These are phyloP conservation scores for Picathartes gymnocephalus DNA, from an alignment of 2,113 vertebrate genomes.

Conservation along the genomic window DNA sequence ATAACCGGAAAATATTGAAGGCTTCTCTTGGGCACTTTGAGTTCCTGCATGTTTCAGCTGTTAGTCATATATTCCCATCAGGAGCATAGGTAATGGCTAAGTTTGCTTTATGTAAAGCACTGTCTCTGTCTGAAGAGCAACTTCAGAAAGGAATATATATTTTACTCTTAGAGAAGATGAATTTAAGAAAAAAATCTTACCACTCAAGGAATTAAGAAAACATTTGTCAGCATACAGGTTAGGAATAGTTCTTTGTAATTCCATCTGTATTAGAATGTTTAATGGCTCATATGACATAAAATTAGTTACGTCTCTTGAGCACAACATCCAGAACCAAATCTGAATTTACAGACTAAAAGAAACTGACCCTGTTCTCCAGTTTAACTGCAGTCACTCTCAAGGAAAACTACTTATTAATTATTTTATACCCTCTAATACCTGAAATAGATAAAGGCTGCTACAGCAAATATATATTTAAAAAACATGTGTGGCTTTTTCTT, in stretches of 20 bases:
- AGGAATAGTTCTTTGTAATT: not conserved
- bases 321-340: not conserved
- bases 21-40: not conserved
- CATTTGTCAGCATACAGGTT: not conserved
- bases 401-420: too few relatives aligned
- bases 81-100: not conserved
- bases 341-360: not conserved
- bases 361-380: not conserved
- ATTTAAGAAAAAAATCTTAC: not conserved
- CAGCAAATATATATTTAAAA: not conserved
- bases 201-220: not conserved
- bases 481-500: not conserved
- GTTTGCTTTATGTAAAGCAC: not conserved
- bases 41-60: not conserved
- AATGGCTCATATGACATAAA: not conserved
- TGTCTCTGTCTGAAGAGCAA: not conserved
- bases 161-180: not conserved
- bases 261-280: not conserved
- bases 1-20: not conserved
- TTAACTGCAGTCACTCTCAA: not conserved
- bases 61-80: not conserved
- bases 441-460: not conserved
- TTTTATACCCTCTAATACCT: not conserved
- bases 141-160: not conserved
- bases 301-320: not conserved